phyloP scores from a whole-genome alignment of 1,140 invertebrate species.

The Ptiloglossa arizonensis region DNA sequence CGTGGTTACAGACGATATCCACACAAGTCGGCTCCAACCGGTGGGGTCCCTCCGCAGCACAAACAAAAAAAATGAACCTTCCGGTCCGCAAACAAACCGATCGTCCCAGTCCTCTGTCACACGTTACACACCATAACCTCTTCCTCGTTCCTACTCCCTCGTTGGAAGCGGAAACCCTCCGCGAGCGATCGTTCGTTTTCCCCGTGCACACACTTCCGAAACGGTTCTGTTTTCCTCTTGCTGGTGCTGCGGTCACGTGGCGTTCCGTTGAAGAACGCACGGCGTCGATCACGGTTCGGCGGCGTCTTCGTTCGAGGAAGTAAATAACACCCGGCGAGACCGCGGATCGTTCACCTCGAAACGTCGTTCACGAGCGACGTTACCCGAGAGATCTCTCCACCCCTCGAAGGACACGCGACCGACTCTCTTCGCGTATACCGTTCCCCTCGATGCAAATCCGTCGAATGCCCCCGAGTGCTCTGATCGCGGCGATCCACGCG shows the following conservation, averaged over 20 bases:
- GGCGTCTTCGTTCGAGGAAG: background rate
- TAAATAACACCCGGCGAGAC: too few species aligned
- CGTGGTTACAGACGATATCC: conserved; percentile 31
- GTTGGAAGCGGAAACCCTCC: background rate
- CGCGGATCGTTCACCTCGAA: background rate
- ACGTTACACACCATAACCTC: conserved; percentile 44
- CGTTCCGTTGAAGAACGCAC: background rate
- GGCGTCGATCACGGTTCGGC: too few species aligned
- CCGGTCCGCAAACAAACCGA: background rate
- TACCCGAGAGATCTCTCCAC: background rate
- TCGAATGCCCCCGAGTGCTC: conserved; percentile 11
- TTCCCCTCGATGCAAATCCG: conserved; percentile 24
- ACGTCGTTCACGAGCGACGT: background rate
- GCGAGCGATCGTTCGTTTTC: background rate
- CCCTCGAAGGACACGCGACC: background rate
- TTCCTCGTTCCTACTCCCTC: background rate
- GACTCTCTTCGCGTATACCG: background rate
- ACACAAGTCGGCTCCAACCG: background rate
- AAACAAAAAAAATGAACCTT: conserved; percentile 17
- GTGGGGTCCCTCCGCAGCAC: conserved; percentile 21
- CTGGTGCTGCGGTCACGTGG: conserved; percentile 39
- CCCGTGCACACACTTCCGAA: conserved; percentile 36
- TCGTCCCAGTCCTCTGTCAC: conserved; percentile 34
- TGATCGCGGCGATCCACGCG: conserved; percentile 16
- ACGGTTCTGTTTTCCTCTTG: background rate